Base-by-base conservation (phyloP, 2,797 vertebrate species). In the Selene dorsalis region DNA sequence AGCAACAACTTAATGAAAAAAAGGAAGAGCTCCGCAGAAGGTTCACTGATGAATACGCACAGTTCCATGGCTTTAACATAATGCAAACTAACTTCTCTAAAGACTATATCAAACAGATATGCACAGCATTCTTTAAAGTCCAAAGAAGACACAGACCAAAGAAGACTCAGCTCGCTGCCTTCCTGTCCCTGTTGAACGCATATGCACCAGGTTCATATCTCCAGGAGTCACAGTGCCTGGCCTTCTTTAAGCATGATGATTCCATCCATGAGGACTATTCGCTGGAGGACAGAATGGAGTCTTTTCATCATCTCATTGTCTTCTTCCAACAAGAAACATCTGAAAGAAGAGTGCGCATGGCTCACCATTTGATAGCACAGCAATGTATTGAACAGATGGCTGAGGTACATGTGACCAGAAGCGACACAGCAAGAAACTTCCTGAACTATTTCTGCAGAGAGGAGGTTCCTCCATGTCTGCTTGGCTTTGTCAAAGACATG, bases 171-270 rank as follows among this genome's bases (percentile, higher is more conserved):
- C 83, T 85, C n/a, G 41, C 26, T 58, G 67, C 73, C 41, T 20
- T 69, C 10, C 58, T 88, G 0, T 43, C 41, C 0, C 75, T 88
- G 67, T 50, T 88, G 48, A 88, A 82, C 0, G 7, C 24, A 0
- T 89, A 89, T 0, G 75, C 77, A 3, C 80, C 87, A 67, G 84
- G 70, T 0, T 89, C 83, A 8, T 82, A 82, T 60, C 69, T 89
- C 13, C 68, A 77, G n/a, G 82, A 87, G 47, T 75, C 73, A 48
- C 59, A 77, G 63, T 89, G 83, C 3, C 39, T 63, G 30, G 41
- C 52, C 0, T 73, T 85, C 43, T 32, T 85, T 17, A 60, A 11
- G 17, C 2, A 18, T 0, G 0, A 59, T 0, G 2, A 32, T 2
- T 2, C 6, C 22, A 11, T 3, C 22, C 2, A 8, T 0, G 9